phyloP scores from a whole-genome alignment of 2,797 vertebrate species.

The Poecilia wingei region DNA sequence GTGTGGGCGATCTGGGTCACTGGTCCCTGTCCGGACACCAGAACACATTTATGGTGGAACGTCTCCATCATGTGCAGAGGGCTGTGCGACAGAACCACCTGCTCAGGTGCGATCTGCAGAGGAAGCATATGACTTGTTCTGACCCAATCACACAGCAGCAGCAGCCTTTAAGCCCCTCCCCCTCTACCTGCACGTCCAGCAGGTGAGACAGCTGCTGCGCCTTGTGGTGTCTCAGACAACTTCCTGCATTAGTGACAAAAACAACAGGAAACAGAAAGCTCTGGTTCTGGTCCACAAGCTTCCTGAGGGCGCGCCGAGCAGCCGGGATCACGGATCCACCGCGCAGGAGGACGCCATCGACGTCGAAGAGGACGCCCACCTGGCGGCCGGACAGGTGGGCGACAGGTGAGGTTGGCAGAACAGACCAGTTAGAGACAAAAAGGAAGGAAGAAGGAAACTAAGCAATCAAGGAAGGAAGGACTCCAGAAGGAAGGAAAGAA shows the following conservation, averaged over 20 bases:
- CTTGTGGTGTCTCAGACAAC: constrained; percentile 86
- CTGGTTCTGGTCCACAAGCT: constrained; percentile 83
- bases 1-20: constrained; percentile 86
- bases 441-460: not conserved
- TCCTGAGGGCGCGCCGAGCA: constrained; percentile 84
- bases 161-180: not conserved
- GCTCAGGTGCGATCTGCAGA: constrained; percentile 84
- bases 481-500: not conserved
- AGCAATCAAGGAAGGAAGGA: not conserved
- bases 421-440: not conserved
- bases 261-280: constrained; percentile 87
- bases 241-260: constrained; percentile 92
- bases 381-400: constrained; percentile 31
- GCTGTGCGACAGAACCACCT: constrained; percentile 91
- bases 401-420: not conserved
- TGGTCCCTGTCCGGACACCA: constrained; percentile 91
- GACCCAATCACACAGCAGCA: not conserved
- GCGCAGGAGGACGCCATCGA: constrained; percentile 89
- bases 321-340: constrained; percentile 86
- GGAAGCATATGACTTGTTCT: constrained; percentile 1
- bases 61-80: constrained; percentile 85
- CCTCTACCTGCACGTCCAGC: constrained; percentile 84
- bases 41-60: constrained; percentile 87
- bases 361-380: constrained; percentile 88
- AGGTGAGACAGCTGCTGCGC: constrained; percentile 87